These are phyloP conservation scores for Xerus inauris DNA, from an alignment of 2,113 vertebrate species.

Conservation along the genomic window DNA sequence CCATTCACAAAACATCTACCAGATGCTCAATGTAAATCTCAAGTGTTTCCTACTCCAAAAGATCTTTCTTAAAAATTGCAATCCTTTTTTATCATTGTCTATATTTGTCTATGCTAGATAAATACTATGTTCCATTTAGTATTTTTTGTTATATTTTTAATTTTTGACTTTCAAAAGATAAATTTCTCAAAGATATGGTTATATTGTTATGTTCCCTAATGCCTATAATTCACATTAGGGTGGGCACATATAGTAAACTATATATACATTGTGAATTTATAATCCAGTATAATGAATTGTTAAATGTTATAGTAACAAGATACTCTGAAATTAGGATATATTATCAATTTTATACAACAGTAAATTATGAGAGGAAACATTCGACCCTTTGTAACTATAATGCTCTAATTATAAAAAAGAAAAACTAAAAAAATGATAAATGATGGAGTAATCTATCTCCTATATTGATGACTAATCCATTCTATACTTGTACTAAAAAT, in stretches of 20 bases:
- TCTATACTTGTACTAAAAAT: neutral
- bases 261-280: neutral
- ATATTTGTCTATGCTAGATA: neutral
- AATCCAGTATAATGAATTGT: neutral
- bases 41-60: neutral
- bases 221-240: neutral
- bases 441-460: neutral
- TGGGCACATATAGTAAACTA: neutral
- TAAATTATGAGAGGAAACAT: neutral
- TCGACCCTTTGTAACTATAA: no score
- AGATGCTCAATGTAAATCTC: neutral
- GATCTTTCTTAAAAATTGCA: slow-evolving; percentile 13
- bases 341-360: neutral
- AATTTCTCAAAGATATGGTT: neutral
- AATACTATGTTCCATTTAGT: slow-evolving; percentile 24
- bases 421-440: neutral
- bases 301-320: neutral
- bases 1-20: neutral
- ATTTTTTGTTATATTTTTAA: neutral
- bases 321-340: slow-evolving; percentile 11
- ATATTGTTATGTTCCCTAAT: neutral
- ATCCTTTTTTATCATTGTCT: neutral
- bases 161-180: slow-evolving; percentile 28
- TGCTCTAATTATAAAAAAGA: no score
- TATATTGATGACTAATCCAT: slow-evolving; percentile 15